Percentiles rank a stretch among this genome's conserved stretches.
Conservation (phyloP, 1,140 invertebrate species). For the Himalopsyche phryganea region DNA sequence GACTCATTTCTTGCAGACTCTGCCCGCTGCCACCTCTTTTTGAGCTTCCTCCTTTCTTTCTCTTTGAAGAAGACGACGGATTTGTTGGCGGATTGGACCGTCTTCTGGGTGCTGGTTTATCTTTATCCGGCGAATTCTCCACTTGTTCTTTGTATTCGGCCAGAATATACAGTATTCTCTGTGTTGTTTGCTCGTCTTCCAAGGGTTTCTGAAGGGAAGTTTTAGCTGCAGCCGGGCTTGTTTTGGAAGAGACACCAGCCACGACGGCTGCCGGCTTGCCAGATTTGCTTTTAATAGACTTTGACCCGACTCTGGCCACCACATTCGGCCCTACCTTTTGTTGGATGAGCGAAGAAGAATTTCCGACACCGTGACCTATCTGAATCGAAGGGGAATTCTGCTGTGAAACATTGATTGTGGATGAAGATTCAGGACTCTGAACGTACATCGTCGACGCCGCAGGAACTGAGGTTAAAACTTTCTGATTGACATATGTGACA, state of each 20-base stretch:
- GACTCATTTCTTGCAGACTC: slow-evolving; percentile 53
- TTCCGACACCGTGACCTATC: slow-evolving; percentile 39
- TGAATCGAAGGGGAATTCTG: slow-evolving; percentile 42
- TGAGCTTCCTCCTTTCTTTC: slow-evolving; percentile 64
- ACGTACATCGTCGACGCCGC: slow-evolving; percentile 37
- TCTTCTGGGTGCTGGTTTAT: slow-evolving; percentile 73
- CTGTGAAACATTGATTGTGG: slow-evolving; percentile 44
- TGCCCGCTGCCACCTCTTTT: slow-evolving; percentile 48
- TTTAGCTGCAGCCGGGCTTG: slow-evolving; percentile 63
- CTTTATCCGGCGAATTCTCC: slow-evolving; percentile 75
- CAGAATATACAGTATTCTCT: slow-evolving; percentile 75
- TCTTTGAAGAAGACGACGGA: slow-evolving; percentile 65
- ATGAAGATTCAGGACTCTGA: slow-evolving; percentile 44
- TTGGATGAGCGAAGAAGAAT: slow-evolving; percentile 50
- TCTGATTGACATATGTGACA: slow-evolving; percentile 48
- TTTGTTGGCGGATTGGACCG: slow-evolving; percentile 71
- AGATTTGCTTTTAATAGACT: slow-evolving; percentile 51
- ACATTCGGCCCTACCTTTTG: slow-evolving; percentile 39
- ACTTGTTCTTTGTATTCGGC: slow-evolving; percentile 78
- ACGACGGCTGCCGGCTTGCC: slow-evolving; percentile 51
- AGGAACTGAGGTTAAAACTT: slow-evolving; percentile 37
- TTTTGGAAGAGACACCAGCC: slow-evolving; percentile 59
- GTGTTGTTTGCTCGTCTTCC: slow-evolving; percentile 77
- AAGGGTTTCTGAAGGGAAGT: slow-evolving; percentile 70
- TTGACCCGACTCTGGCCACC: slow-evolving; percentile 44